Base-by-base conservation (phyloP, 1,140 invertebrate genomes). In the Bombus affinis region DNA sequence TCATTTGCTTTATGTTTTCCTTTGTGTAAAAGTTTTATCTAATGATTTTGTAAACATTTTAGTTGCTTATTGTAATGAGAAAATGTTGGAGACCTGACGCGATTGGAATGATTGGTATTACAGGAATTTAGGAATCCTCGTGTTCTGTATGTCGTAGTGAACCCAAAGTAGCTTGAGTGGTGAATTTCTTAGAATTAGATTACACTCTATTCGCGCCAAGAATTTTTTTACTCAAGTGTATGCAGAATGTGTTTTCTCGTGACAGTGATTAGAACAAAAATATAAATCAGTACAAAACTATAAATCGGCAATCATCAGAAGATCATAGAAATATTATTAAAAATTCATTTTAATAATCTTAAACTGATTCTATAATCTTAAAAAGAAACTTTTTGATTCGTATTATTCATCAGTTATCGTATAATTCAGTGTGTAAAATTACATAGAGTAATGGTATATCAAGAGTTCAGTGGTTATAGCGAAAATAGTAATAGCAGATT, bases 111-210 rank as follows among this genome's bases (percentile, higher is more conserved):
- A 5, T 57, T 47, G 32, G 28, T 59, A n/a, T 76, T 37, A 18
- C 22, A 76, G 28, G 13, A 62, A 39, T 77, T 47, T 47, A 57
- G 25, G 25, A 57, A 76, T 59, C 35, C 13, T 76, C 35, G 25
- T 39, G 15, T 9, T 57, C 12, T 15, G 12, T 42, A 28, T n/a
- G 28, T 18, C n/a, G 39, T 18, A 1, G 28, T 18, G 53, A 66
- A 66, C 12, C 22, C 13, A 44, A 57, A 79, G 37, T 65, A 78
- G 59, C n/a, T 79, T 13, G 39, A 13, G 25, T 28, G 35, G n/a
- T 79, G 47, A 39, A n/a, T 42, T 75, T 53, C 59, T 78, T 28
- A 66, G 28, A 78, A 32, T 65, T 22, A 76, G 47, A n/a, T 57
- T 75, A 65, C 25, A 8, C 28, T 42, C 39, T 65, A 12, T 78